Evolutionary conservation across 2,888 invertebrate species (phyloP).

Genomic region (Aethes cnicana): DNA sequence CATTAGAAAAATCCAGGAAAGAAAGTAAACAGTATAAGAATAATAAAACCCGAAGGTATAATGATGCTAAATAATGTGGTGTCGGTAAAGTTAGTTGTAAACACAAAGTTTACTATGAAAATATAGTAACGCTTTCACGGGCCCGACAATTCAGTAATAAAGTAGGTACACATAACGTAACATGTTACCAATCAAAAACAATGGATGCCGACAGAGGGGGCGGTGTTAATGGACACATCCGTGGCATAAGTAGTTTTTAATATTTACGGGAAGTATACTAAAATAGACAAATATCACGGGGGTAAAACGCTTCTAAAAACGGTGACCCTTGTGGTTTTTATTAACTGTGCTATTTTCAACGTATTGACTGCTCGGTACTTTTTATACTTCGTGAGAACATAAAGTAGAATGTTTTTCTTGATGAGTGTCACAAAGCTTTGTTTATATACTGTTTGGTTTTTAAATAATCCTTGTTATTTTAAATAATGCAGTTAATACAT

Average conservation of each 20-base stretch:
- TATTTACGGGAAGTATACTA: slow-evolving; percentile 72
- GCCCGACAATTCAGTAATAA: slow-evolving; percentile 14
- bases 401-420: too few relatives aligned
- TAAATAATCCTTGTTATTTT: too few relatives aligned
- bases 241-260: slow-evolving; percentile 75
- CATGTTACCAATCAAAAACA: slow-evolving; percentile 62
- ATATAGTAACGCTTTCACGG: not conserved
- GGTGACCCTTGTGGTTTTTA: slow-evolving; percentile 43
- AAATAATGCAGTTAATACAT: too few relatives aligned
- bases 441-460: too few relatives aligned
- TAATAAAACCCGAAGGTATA: too few relatives aligned
- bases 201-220: slow-evolving; percentile 57
- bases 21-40: too few relatives aligned
- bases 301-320: slow-evolving; percentile 56
- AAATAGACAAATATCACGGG: slow-evolving; percentile 64
- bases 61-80: too few relatives aligned
- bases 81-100: not conserved
- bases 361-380: slow-evolving; percentile 12
- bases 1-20: not conserved
- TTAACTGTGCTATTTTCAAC: slow-evolving; percentile 20
- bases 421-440: too few relatives aligned
- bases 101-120: not conserved
- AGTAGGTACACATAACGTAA: slow-evolving; percentile 45
- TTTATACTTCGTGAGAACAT: slow-evolving; percentile 8
- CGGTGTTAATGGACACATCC: slow-evolving; percentile 77